Evolutionary conservation across 1,140 invertebrate species (phyloP).

Genomic region (Trialeurodes vaporariorum): DNA sequence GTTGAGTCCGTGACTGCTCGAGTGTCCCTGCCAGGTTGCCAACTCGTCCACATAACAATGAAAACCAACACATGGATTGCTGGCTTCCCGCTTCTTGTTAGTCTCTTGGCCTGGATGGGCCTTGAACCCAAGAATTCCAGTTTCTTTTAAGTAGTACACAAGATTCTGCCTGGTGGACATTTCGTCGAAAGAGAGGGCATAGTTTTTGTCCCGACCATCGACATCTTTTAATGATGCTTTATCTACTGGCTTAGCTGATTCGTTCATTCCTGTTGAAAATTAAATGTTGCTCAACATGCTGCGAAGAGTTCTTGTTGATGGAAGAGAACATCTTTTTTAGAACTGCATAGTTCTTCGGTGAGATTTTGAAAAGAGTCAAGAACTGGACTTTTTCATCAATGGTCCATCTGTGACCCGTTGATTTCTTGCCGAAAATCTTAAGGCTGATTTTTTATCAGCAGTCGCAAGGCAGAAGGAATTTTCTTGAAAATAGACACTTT

Average conservation of each 20-base stretch:
- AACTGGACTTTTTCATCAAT: background rate
- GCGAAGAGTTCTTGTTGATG: background rate
- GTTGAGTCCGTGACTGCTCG: too few relatives aligned
- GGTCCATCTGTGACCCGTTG: background rate
- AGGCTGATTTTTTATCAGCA: background rate
- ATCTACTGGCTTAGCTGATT: background rate
- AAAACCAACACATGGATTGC: slow-evolving; percentile 7
- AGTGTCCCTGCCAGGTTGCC: too few relatives aligned
- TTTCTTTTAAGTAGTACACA: background rate
- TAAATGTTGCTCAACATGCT: background rate
- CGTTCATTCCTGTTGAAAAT: background rate
- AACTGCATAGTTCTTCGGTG: background rate
- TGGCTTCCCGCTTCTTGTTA: background rate
- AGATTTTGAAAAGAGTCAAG: background rate
- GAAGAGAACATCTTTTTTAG: slow-evolving; percentile 3
- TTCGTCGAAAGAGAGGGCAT: background rate
- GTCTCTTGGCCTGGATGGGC: background rate
- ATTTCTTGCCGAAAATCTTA: background rate
- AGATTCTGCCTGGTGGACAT: background rate
- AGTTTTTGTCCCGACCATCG: background rate
- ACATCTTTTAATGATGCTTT: background rate
- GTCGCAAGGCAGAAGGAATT: background rate
- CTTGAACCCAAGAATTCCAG: background rate
- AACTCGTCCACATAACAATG: background rate
- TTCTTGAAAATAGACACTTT: background rate